A percentile compares a stretch with the other conserved stretches of the same genome.
These are phyloP conservation scores for Drosophila pseudotalamancana DNA, from an alignment of 2,888 invertebrate species.

Conservation along the genomic window DNA sequence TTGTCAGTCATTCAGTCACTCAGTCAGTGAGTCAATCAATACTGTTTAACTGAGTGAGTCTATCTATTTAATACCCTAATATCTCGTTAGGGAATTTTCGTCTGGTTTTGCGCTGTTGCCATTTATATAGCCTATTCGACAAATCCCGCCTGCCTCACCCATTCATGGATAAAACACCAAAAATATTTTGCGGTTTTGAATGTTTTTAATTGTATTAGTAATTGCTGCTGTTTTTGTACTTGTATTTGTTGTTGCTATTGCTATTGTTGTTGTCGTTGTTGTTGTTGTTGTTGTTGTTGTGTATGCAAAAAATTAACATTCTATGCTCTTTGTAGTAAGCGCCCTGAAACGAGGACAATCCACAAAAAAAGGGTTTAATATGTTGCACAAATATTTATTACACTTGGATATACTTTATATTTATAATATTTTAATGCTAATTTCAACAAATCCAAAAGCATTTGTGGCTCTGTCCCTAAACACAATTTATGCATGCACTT, in stretches of 20 bases:
- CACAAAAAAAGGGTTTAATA: constrained; percentile 56
- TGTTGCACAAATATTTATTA: constrained; percentile 76
- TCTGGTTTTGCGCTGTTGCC: constrained; percentile 27
- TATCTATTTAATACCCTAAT: constrained; percentile 12
- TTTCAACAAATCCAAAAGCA: constrained; percentile 68
- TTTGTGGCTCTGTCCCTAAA: constrained; percentile 40
- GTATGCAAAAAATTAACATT: constrained; percentile 57
- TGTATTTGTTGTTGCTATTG: too few relatives aligned
- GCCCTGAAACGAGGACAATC: constrained; percentile 37
- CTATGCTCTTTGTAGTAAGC: constrained; percentile 57
- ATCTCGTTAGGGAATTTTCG: constrained; percentile 40
- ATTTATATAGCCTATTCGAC: constrained; percentile 15
- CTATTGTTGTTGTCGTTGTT: constrained; percentile 29
- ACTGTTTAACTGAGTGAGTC: too few relatives aligned
- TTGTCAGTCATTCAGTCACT: too few relatives aligned
- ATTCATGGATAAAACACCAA: constrained; percentile 27
- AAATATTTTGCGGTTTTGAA: constrained; percentile 69
- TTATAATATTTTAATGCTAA: constrained; percentile 82
- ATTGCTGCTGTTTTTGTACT: too few relatives aligned
- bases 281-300: constrained; percentile 27
- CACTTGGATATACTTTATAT: constrained; percentile 24
- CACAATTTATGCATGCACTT: constrained; percentile 38
- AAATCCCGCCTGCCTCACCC: neutral
- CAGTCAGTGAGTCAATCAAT: too few relatives aligned
- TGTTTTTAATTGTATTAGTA: constrained; percentile 70